phyloP scores from a whole-genome alignment of 2,888 invertebrate genomes.

The Oconnorella tubifera region DNA sequence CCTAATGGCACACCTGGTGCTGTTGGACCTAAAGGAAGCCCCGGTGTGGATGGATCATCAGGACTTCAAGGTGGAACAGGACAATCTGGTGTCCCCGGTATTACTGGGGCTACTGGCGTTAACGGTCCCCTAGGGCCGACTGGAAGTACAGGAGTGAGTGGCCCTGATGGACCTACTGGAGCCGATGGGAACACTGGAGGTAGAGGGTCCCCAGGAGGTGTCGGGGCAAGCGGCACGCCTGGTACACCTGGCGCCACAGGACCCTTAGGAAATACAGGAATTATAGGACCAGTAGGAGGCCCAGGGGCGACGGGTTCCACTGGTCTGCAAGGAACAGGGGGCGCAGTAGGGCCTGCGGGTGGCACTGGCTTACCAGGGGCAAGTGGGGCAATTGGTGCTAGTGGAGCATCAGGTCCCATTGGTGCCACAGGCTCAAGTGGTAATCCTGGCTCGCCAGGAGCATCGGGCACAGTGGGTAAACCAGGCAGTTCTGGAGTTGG shows the following conservation, averaged over 20 bases:
- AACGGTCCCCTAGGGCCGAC: background rate
- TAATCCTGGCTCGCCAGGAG: conserved; percentile 4
- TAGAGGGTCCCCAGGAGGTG: conserved; percentile 23
- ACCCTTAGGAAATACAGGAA: conserved; percentile 15
- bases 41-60: background rate
- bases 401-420: conserved; percentile 5
- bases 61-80: conserved; percentile 3
- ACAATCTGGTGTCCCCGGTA: conserved; percentile 5
- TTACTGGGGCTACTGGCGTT: conserved; percentile 16
- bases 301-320: conserved; percentile 24
- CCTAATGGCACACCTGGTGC: conserved; percentile 3
- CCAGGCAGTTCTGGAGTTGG: conserved; percentile 14
- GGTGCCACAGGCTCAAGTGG: conserved; percentile 15
- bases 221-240: conserved; percentile 18
- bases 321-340: conserved; percentile 15
- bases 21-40: conserved; percentile 7
- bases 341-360: conserved; percentile 20
- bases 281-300: conserved; percentile 22
- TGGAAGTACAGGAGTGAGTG: conserved; percentile 1
- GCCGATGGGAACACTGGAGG: conserved; percentile 16
- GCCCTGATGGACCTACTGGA: background rate
- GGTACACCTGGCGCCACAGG: conserved; percentile 5
- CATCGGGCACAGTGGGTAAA: conserved; percentile 16
- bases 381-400: conserved; percentile 8
- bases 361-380: conserved; percentile 8